Percentiles rank a stretch among this genome's conserved stretches.
Conservation (phyloP, 2,113 vertebrate genomes). For the Gila orcuttii region DNA sequence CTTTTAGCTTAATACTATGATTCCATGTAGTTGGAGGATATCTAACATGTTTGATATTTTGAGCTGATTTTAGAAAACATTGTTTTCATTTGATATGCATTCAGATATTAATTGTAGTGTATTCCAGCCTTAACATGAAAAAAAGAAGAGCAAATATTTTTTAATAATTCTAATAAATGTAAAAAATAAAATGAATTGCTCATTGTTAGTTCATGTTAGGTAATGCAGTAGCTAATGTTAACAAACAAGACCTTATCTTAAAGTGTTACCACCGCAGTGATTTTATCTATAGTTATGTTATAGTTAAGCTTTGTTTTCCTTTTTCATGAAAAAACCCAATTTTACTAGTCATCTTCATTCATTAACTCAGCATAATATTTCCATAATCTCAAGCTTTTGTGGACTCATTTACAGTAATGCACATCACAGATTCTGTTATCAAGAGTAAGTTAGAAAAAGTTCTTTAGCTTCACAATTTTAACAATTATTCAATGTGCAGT, state of each 20-base stretch:
- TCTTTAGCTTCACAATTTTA: background rate
- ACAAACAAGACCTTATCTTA: background rate
- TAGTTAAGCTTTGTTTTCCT: background rate
- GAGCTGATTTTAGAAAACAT: background rate
- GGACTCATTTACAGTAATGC: background rate
- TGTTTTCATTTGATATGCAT: background rate
- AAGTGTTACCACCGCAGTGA: background rate
- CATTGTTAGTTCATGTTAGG: background rate
- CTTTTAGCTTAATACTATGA: background rate
- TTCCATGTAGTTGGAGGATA: background rate
- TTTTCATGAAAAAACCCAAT: background rate
- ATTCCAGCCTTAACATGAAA: background rate
- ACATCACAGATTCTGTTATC: background rate
- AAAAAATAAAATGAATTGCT: background rate
- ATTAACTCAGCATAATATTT: background rate
- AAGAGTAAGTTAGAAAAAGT: background rate
- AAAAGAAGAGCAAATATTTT: background rate
- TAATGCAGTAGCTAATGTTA: background rate
- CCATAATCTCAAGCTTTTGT: background rate
- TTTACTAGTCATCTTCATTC: background rate
- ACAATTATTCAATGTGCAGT: background rate
- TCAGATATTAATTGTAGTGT: background rate
- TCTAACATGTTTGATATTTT: background rate
- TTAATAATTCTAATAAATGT: background rate
- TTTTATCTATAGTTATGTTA: background rate